Evolutionary conservation across 2,888 invertebrate species (phyloP).

Genomic region (Tetramorium bicarinatum): DNA sequence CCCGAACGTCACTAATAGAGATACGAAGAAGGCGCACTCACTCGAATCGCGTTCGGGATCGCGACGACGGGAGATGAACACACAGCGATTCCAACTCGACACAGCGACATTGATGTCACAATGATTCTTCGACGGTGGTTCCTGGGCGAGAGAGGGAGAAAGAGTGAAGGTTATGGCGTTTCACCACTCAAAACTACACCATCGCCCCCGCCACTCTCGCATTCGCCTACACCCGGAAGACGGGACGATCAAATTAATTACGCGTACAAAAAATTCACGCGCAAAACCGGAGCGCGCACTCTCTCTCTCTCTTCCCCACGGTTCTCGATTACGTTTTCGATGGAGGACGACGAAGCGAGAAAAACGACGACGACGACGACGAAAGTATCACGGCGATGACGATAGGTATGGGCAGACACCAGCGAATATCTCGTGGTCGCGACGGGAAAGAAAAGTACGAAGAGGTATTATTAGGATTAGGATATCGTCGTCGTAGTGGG

Average conservation of each 20-base stretch:
- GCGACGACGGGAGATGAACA: constrained; percentile 32
- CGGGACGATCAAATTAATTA: constrained; percentile 20
- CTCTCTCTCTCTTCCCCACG: not conserved
- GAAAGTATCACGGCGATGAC: constrained; percentile 53
- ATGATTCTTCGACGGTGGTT: constrained; percentile 23
- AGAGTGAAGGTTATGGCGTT: constrained; percentile 65
- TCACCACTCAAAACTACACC: constrained; percentile 12
- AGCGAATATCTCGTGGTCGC: constrained; percentile 33
- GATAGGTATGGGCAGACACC: constrained; percentile 45
- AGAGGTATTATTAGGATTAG: constrained; percentile 30
- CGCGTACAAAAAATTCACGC: constrained; percentile 63
- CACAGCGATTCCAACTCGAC: constrained; percentile 16
- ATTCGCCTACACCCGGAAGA: constrained; percentile 56
- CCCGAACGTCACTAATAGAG: constrained; percentile 14
- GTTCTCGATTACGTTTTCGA: not conserved
- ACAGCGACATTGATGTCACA: constrained; percentile 22
- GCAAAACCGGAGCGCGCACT: constrained; percentile 24
- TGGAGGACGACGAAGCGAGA: not conserved
- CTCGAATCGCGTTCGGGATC: constrained; percentile 19
- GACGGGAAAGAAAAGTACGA: not conserved
- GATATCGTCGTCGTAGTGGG: constrained; percentile 6
- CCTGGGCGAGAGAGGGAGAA: constrained; percentile 48
- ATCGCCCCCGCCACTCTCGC: constrained; percentile 33
- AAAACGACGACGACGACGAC: not conserved
- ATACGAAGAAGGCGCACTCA: constrained; percentile 21